Base-by-base conservation (phyloP, 1,140 invertebrate genomes). In the Protaetia brevitarsis region DNA sequence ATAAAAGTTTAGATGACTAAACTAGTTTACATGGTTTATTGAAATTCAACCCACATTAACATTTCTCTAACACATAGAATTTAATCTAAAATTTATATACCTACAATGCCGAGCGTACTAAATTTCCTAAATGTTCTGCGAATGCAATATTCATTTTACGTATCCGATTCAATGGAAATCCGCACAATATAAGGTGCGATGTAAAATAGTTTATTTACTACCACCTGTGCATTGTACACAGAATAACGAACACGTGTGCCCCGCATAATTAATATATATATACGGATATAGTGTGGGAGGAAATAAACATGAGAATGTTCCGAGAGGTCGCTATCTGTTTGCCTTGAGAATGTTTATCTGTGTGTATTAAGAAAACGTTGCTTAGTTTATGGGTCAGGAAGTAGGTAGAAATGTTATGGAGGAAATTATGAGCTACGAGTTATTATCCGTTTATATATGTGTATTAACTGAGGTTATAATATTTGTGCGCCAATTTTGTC, bases 121-220 rank as follows among this genome's bases (percentile, higher is more conserved):
- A 51, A 51, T 51, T 51, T 45, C 19, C 41, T 19, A 19, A 59
- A 59, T 29, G 57, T 19, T 59, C 57, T 19, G 27, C 57, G 29
- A 59, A 59, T 59, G 27, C 26, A 30, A 59, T 59, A 59, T 59
- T 59, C 57, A 59, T 59, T 59, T 59, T 31, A 13, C 57, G 57
- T 16, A 59, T 10, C 29, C 29, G n/a, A 59, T 59, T 59, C 57
- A 59, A 59, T 59, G 57, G 26, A 59, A 59, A 59, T 59, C 7
- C 57, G 26, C 57, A 19, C 6, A 31, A 59, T 59, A 59, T 59
- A 27, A 27, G 26, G 26, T n/a, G 26, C 26, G 3, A 29, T 28
- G 57, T 23, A 59, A 59, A 59, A 59, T 59, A 29, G 57, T 59
- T 59, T 29, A 59, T 59, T 59, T 59, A 59, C 57, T 27, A 59